These are phyloP conservation scores for Hippocampus comes DNA, from an alignment of 2,113 vertebrate species.

Conservation along the genomic window DNA sequence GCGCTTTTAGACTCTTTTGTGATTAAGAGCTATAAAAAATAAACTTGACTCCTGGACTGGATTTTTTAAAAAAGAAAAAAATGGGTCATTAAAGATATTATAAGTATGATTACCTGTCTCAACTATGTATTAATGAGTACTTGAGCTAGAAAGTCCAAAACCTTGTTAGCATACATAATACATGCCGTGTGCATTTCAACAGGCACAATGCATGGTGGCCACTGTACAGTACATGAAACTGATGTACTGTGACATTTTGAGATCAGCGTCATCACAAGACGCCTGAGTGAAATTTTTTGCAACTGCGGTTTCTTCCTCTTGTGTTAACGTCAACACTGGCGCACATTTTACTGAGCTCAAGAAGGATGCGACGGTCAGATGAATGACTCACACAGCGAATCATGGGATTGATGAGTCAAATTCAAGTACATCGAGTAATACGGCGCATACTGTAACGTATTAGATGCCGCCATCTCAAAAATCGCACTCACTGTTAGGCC, in stretches of 20 bases:
- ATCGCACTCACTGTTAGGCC: background rate
- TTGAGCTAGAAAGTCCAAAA: background rate
- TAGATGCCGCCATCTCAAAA: constrained; percentile 33
- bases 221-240: constrained; percentile 23
- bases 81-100: background rate
- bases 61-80: background rate
- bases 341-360: background rate
- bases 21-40: too few relatives aligned
- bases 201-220: constrained; percentile 24
- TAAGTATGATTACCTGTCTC: background rate
- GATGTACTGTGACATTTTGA: constrained; percentile 53
- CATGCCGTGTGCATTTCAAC: constrained; percentile 25
- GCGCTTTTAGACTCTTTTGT: too few relatives aligned
- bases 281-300: constrained; percentile 1
- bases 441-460: background rate
- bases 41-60: too few relatives aligned
- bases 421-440: background rate
- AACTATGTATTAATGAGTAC: background rate
- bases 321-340: background rate
- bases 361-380: background rate
- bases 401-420: background rate
- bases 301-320: background rate
- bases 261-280: constrained; percentile 29
- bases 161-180: background rate
- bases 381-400: background rate